phyloP scores from a whole-genome alignment of 1,140 invertebrate species.

The Schlechtendalia chinensis region DNA sequence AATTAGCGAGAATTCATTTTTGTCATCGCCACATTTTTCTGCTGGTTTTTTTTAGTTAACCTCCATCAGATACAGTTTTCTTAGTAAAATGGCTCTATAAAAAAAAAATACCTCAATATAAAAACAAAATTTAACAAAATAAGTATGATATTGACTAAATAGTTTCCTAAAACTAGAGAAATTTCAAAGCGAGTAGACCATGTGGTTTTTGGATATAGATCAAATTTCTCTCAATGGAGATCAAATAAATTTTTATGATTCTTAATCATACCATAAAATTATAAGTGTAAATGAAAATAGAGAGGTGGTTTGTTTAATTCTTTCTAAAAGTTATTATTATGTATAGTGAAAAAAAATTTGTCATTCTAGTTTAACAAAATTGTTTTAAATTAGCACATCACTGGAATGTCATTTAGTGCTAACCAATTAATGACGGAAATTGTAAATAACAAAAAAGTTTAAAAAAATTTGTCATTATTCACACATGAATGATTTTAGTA shows the following conservation, averaged over 20 bases:
- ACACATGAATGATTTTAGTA: slow-evolving; percentile 11
- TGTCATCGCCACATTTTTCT: not conserved
- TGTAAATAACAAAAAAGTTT: not conserved
- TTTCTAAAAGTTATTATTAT: too few relatives aligned
- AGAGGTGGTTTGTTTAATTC: slow-evolving; percentile 19
- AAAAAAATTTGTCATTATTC: slow-evolving; percentile 24
- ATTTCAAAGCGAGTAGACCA: not conserved
- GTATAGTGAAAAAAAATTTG: not conserved
- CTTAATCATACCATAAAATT: slow-evolving; percentile 14
- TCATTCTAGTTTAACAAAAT: slow-evolving; percentile 17
- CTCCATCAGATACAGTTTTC: slow-evolving; percentile 14
- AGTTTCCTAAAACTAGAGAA: not conserved
- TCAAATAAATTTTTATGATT: slow-evolving; percentile 14
- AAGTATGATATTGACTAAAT: too few relatives aligned
- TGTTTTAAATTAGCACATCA: slow-evolving; percentile 18
- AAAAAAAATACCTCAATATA: not conserved
- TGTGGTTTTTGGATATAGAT: not conserved
- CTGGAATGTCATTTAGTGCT: slow-evolving; percentile 30
- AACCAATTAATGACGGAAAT: slow-evolving; percentile 4
- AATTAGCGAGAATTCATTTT: slow-evolving; percentile 3
- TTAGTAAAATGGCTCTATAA: slow-evolving; percentile 4
- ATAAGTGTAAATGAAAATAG: slow-evolving; percentile 27
- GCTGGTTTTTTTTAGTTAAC: not conserved
- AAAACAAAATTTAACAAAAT: not conserved
- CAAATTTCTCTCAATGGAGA: not conserved